Base-by-base conservation (phyloP, 2,113 vertebrate species). In the Perca fluviatilis region DNA sequence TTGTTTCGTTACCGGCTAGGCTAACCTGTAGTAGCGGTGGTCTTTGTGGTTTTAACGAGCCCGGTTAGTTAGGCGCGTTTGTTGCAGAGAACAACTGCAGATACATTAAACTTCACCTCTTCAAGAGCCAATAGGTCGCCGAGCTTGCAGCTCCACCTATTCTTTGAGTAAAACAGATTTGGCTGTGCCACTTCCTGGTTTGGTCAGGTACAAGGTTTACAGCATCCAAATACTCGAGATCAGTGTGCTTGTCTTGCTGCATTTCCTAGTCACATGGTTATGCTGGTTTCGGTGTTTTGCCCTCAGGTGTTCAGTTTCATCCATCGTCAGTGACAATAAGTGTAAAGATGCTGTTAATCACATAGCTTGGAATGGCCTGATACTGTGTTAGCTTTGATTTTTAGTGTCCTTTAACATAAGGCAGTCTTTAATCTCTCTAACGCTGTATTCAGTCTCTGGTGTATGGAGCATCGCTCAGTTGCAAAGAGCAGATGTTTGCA, bases 401-500 rank as follows among this genome's bases (percentile, higher is more conserved):
- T 53, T 10, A 47, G 33, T 30, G 30, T 13, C 47, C 51, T 78
- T 72, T 61, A 46, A 76, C 8, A 58, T 18, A 12, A 79, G 6
- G 60, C 49, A 46, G 67, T 18, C 9, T 84, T 70, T 82, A 36
- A 74, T 74, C 46, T 80, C 57, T 80, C 23, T 18, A 80, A 64
- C 66, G 46, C 47, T 65, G 18, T 49, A 64, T 79, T 83, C 30
- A 23, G 74, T 81, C 78, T 77, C 53, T 64, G 23, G 75, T 74
- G 77, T 69, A 49, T 54, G 49, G 49, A 83, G 70, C 51, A 66
- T 46, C 64, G 46, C 67, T 85, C 78, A 72, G 64, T 69, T 81
- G 81, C 61, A 76, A 53, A 69, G 77, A 91, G 77, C 89, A 89
- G 88, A 89, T 91, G 91, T 92, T 86, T 90, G 63, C 79, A 91